Base-by-base conservation (phyloP, 2,888 invertebrate genomes). In the Harmothoe impar region DNA sequence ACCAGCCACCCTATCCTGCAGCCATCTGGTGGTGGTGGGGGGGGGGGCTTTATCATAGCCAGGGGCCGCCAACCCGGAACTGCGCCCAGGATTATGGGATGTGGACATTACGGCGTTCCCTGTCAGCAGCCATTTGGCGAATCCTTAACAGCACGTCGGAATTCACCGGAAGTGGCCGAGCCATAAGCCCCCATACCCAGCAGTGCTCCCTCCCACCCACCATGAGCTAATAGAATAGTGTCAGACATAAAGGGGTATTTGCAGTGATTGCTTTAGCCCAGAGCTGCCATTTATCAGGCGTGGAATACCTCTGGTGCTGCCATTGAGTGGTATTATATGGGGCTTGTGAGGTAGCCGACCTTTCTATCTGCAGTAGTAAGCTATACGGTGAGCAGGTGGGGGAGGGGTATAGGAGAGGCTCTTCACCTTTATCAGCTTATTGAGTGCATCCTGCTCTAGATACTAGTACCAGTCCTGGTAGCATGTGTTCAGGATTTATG, bases 31-130 rank as follows among this genome's bases (percentile, higher is more conserved):
- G 10, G 3, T 10, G 3, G 5, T 43, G 43, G 43, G 3, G 3
- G 43, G 10, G 43, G 3, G 10, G 10, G 43, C 43, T 43, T 43
- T 43, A 43, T 43, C 5, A 43, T 43, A 43, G 43, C 43, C 43
- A 43, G 43, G 62, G 62, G 62, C n/a, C 62, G 23, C 62, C 62
- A 62, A 62, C 72, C 72, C 72, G 72, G 72, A 72, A 72, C 72
- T 62, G 23, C 23, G 62, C 62, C 1, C 20, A 3, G 72, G 15
- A 72, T 72, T 72, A 72, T 72, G 72, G 29, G 29, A 29, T 72
- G 15, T 25, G 29, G 15, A 15, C 72, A 72, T 72, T 72, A 72
- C 72, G 25, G 29, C 25, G 72, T 72, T 72, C 72, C 62, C 72
- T 72, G 72, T 72, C 72, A 29, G 31, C 72, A 3, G 29, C 72